Base-by-base conservation (phyloP, 2,797 vertebrate genomes). In the Melanitta fusca region DNA sequence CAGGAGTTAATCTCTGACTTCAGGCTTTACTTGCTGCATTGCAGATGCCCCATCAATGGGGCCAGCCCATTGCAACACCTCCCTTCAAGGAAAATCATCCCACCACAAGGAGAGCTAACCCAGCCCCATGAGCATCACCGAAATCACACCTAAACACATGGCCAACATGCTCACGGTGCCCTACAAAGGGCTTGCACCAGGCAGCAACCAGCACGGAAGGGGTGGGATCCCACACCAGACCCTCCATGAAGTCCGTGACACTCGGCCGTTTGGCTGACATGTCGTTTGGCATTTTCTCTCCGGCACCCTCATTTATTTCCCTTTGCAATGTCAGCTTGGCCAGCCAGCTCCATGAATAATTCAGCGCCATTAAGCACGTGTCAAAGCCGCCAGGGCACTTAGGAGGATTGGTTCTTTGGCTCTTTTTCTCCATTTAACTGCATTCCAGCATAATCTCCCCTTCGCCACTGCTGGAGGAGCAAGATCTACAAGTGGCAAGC, bases 311-410 rank as follows among this genome's bases (percentile, higher is more conserved):
- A 41, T 79, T 90, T 86, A 73, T 81, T 95, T 75, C 38, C 60
- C 60, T 78, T 47, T 57, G 51, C 77, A 83, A 53, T 56, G 58
- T 84, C 82, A 36, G 32, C 66, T 95, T 88, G 85, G 58, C 77
- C 56, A 13, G 77, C 27, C 80, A 86, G 70, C 43, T 73, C 54
- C 43, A 70, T 95, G 93, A 94, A 96, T 95, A 97, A 96, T 96
- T 97, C 94, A 97, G 77, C 62, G 56, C 53, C 17, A 32, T 78
- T 88, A 91, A 91, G 78, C 95, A 94, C 4, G 4, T 53, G 74
- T 58, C 57, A 84, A 53, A 96, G 81, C 66, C 8, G 8, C 74
- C 91, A 73, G 17, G 4, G 64, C 84, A 82, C 71, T 94, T 61
- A 82, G 88, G 5, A 85, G 49, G 61, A 94, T 85, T 71, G 68